Conservation (phyloP, 2,888 invertebrate genomes). For the Scaptomyza reducta region DNA sequence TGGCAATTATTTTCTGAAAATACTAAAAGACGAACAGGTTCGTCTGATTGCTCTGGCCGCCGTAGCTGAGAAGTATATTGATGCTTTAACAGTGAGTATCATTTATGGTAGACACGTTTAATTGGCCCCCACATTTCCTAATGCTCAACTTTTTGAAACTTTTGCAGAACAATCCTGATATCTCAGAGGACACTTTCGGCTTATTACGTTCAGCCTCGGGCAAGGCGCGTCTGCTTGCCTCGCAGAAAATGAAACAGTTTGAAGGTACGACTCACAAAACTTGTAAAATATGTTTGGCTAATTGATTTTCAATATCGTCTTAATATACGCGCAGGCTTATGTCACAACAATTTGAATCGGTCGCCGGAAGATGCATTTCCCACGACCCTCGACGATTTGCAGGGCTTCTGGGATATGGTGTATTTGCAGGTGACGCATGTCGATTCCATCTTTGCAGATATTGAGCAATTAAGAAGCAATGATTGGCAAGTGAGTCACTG, state of each 20-base stretch:
- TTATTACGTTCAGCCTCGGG: constrained; percentile 94
- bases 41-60: constrained; percentile 89
- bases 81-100: constrained; percentile 84
- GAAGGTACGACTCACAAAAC: constrained; percentile 86
- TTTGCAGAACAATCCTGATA: constrained; percentile 83
- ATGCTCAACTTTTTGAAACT: constrained; percentile 1
- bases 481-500: constrained; percentile 86
- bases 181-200: constrained; percentile 92
- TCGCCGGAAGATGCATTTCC: constrained; percentile 92
- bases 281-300: neutral
- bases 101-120: no score
- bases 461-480: constrained; percentile 87
- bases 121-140: neutral
- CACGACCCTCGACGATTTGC: constrained; percentile 94
- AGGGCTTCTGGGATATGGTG: constrained; percentile 99
- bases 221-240: constrained; percentile 94
- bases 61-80: constrained; percentile 89
- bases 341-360: constrained; percentile 88
- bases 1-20: constrained; percentile 91
- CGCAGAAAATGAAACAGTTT: constrained; percentile 98
- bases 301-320: neutral
- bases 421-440: constrained; percentile 95
- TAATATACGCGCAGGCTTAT: constrained; percentile 85
- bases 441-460: constrained; percentile 90
- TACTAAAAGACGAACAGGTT: constrained; percentile 90